Evolutionary conservation across 2,797 vertebrate genomes (phyloP).

Genomic region (Leptatherina wallacei): DNA sequence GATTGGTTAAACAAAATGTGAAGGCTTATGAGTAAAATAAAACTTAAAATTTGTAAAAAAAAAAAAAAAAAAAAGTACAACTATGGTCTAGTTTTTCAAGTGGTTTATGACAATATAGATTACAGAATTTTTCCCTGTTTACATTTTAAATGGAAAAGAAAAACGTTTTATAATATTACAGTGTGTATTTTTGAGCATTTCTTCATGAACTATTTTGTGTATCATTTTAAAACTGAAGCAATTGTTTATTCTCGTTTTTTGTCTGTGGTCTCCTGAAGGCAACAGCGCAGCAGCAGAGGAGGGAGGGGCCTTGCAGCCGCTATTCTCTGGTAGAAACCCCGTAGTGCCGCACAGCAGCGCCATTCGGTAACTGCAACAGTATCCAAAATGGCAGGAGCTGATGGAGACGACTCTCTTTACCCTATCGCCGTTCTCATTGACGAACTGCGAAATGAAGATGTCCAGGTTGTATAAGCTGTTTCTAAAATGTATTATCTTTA

Average conservation of each 20-base stretch:
- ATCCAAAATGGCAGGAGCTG: constrained; percentile 89
- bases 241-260: background rate
- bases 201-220: too few species aligned
- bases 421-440: constrained; percentile 90
- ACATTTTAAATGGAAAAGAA: too few species aligned
- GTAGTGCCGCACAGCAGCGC: constrained; percentile 73
- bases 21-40: too few species aligned
- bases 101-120: too few species aligned
- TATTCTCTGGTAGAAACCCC: constrained; percentile 76
- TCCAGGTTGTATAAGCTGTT: constrained; percentile 77
- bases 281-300: constrained; percentile 3
- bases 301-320: constrained; percentile 58
- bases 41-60: too few species aligned
- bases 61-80: too few species aligned
- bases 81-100: too few species aligned
- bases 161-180: too few species aligned
- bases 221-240: too few species aligned
- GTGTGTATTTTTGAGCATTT: too few species aligned
- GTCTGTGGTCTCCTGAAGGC: constrained; percentile 27
- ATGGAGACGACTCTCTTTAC: constrained; percentile 90
- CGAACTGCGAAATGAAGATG: constrained; percentile 89
- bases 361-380: constrained; percentile 69
- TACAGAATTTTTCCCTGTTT: too few species aligned
- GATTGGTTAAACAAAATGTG: too few species aligned
- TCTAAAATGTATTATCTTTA: accelerated